Percentiles rank a stretch among this genome's conserved stretches.
These are phyloP conservation scores for Cheirogaleus medius DNA, from an alignment of 2,113 vertebrate genomes.

Conservation along the genomic window DNA sequence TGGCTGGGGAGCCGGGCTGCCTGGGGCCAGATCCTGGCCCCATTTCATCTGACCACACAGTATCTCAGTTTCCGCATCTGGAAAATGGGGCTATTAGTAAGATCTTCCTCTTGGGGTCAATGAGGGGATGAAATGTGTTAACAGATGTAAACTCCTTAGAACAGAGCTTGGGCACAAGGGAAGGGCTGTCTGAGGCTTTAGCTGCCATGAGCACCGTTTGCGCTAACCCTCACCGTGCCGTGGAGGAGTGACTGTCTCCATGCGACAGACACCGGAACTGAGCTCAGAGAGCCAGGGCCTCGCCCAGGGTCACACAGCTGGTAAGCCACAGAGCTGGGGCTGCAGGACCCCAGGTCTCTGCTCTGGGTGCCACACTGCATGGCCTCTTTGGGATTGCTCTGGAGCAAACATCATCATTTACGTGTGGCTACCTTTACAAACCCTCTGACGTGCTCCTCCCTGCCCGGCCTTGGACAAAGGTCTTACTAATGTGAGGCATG, in stretches of 20 bases:
- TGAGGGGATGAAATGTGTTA: too few relatives aligned
- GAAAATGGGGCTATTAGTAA: background rate
- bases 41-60: background rate
- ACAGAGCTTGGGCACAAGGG: background rate
- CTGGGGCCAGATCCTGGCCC: background rate
- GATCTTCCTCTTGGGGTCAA: background rate
- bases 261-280: fast-evolving
- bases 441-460: background rate
- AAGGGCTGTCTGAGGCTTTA: background rate
- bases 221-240: background rate
- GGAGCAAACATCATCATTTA: background rate
- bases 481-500: background rate
- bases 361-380: fast-evolving
- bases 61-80: background rate
- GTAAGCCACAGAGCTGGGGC: background rate
- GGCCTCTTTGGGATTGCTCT: background rate
- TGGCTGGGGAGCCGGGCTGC: background rate
- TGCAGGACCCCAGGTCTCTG: background rate
- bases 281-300: background rate
- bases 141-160: background rate
- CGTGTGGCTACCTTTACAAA: background rate
- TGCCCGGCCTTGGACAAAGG: background rate
- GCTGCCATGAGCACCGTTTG: fast-evolving
- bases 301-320: background rate
- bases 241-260: background rate